phyloP scores from a whole-genome alignment of 2,888 invertebrate species.

The Tetrapedia diversipes region DNA sequence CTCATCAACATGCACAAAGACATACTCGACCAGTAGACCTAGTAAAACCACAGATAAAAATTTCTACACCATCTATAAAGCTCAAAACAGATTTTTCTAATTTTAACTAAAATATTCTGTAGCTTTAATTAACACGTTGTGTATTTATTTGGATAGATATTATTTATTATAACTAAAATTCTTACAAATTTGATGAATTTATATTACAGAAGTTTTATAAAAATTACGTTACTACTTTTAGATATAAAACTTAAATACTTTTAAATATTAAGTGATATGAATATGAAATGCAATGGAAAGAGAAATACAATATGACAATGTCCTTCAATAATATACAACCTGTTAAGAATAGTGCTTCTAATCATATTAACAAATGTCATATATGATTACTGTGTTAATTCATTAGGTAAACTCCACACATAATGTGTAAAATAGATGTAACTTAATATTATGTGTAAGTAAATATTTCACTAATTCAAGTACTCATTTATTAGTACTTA shows the following conservation, averaged over 20 bases:
- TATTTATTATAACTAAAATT: conserved; percentile 9
- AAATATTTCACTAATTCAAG: conserved; percentile 15
- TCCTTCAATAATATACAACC: conserved; percentile 17
- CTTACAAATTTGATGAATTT: not conserved
- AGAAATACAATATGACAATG: not conserved
- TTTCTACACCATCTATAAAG: conserved; percentile 90
- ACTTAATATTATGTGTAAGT: conserved; percentile 20
- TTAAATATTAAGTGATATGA: not conserved
- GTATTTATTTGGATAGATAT: conserved; percentile 1
- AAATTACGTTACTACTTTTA: not conserved
- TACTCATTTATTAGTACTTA: conserved; percentile 35
- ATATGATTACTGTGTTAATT: conserved; percentile 30
- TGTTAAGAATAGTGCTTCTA: conserved; percentile 27
- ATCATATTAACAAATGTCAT: conserved; percentile 45
- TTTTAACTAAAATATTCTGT: conserved; percentile 86
- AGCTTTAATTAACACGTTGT: conserved; percentile 31
- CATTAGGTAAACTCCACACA: conserved; percentile 23
- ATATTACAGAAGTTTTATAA: not conserved
- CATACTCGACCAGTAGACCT: conserved; percentile 80
- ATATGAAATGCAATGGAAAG: not conserved
- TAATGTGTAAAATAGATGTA: conserved; percentile 29
- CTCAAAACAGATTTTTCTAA: conserved; percentile 97
- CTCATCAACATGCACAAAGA: conserved; percentile 85
- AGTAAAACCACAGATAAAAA: conserved; percentile 78
- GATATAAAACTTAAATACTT: not conserved